phyloP scores from a whole-genome alignment of 2,888 invertebrate species.

The Toxonevra muliebris region DNA sequence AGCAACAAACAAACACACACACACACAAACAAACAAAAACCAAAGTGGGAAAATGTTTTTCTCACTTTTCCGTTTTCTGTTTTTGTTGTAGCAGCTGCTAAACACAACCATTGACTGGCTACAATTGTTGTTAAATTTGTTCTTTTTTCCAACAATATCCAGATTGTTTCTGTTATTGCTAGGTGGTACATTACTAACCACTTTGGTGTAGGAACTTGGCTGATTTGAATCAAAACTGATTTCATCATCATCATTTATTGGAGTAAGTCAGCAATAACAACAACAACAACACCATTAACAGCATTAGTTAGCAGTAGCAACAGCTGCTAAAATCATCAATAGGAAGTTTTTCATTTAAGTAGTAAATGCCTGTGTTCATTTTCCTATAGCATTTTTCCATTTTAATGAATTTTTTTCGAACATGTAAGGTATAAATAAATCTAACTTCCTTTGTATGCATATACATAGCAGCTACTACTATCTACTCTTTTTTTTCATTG shows the following conservation, averaged over 20 bases:
- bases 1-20: background rate
- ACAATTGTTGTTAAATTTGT: too few species aligned
- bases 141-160: too few species aligned
- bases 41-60: slow-evolving; percentile 25
- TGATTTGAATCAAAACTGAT: slow-evolving; percentile 24
- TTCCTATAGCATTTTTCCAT: background rate
- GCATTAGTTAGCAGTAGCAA: too few species aligned
- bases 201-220: background rate
- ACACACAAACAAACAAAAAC: slow-evolving; percentile 1
- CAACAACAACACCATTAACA: too few species aligned
- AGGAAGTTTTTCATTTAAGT: background rate
- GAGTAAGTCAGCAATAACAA: slow-evolving; percentile 24
- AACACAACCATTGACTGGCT: too few species aligned
- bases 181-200: too few species aligned
- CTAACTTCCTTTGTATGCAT: too few species aligned
- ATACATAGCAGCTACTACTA: too few species aligned
- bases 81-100: slow-evolving; percentile 16
- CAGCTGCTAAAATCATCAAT: background rate
- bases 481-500: too few species aligned
- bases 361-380: background rate
- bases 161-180: background rate
- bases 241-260: slow-evolving; percentile 27
- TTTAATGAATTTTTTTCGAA: too few species aligned
- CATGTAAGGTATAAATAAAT: too few species aligned
- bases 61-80: slow-evolving; percentile 10